A percentile compares a stretch with the other conserved stretches of the same genome.
phyloP scores from a whole-genome alignment of 2,113 vertebrate species.

The Collichthys lucidus region DNA sequence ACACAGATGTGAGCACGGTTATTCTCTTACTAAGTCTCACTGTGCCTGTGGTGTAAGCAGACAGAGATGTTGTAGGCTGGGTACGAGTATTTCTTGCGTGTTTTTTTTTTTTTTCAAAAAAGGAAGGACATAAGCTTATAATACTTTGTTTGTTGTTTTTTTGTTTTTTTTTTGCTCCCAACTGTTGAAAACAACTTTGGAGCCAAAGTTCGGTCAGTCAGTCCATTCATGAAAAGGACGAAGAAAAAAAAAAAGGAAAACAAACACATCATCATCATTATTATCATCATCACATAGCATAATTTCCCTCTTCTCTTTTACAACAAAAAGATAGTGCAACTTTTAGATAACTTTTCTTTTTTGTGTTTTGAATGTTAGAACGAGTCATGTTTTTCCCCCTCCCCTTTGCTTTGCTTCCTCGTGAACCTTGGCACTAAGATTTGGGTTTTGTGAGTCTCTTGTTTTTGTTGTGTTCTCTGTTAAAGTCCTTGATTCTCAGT shows the following conservation, averaged over 20 bases:
- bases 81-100: slow-evolving; percentile 76
- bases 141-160: slow-evolving; percentile 53
- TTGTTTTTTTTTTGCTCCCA: slow-evolving; percentile 66
- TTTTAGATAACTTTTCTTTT: slow-evolving; percentile 82
- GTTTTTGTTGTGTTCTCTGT: slow-evolving; percentile 69
- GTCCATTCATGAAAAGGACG: slow-evolving; percentile 85
- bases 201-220: slow-evolving; percentile 77
- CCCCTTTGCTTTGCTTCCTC: slow-evolving; percentile 81
- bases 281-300: slow-evolving; percentile 76
- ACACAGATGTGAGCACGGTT: slow-evolving; percentile 52
- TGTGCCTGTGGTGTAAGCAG: slow-evolving; percentile 79
- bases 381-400: slow-evolving; percentile 80
- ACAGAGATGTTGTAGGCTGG: slow-evolving; percentile 80
- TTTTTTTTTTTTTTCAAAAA: slow-evolving; percentile 59
- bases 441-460: slow-evolving; percentile 82
- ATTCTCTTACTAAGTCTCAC: slow-evolving; percentile 68
- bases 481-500: slow-evolving; percentile 73
- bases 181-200: slow-evolving; percentile 78
- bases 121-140: slow-evolving; percentile 81
- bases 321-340: slow-evolving; percentile 97
- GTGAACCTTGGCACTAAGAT: slow-evolving; percentile 94
- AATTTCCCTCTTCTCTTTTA: slow-evolving; percentile 84
- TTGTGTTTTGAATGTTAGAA: slow-evolving; percentile 85
- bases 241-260: slow-evolving; percentile 70
- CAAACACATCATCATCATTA: slow-evolving; percentile 46